phyloP scores from a whole-genome alignment of 2,888 invertebrate genomes.

The Thera britannica region DNA sequence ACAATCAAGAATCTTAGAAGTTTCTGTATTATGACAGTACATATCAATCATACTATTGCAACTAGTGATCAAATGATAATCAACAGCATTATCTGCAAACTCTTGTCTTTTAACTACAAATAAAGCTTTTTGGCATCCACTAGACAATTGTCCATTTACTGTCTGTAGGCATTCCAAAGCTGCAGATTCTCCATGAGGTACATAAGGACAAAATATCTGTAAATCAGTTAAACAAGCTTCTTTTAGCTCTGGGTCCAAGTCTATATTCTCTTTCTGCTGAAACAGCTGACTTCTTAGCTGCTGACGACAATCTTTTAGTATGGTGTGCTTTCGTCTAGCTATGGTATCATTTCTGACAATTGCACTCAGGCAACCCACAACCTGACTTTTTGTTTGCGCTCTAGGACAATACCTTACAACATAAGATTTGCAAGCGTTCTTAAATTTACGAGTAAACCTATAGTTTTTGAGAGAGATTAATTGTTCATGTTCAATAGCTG shows the following conservation, averaged over 20 bases:
- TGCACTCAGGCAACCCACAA: conserved; percentile 94
- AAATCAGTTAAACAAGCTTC: conserved; percentile 93
- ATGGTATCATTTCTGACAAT: conserved; percentile 96
- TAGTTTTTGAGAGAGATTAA: conserved; percentile 96
- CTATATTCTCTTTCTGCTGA: conserved; percentile 95
- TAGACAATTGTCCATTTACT: conserved; percentile 86
- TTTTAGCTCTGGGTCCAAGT: conserved; percentile 93
- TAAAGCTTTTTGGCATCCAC: conserved; percentile 90
- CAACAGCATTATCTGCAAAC: conserved; percentile 93
- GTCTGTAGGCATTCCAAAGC: conserved; percentile 92
- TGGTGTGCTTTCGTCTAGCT: conserved; percentile 89
- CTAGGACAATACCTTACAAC: conserved; percentile 88
- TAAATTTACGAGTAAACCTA: conserved; percentile 96
- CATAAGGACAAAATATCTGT: conserved; percentile 87
- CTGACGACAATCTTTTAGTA: conserved; percentile 95
- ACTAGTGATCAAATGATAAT: conserved; percentile 92
- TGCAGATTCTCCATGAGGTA: conserved; percentile 88
- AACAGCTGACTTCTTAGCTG: conserved; percentile 96
- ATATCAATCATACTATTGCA: conserved; percentile 94
- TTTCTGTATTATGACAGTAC: conserved; percentile 91
- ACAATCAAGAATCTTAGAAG: conserved; percentile 89
- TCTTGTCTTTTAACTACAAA: conserved; percentile 95
- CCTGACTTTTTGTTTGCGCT: conserved; percentile 91
- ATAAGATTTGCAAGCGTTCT: conserved; percentile 95
- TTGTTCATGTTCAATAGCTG: conserved; percentile 98